These are phyloP conservation scores for Fistularia tabacaria DNA, from an alignment of 2,797 vertebrate genomes.

Conservation along the genomic window DNA sequence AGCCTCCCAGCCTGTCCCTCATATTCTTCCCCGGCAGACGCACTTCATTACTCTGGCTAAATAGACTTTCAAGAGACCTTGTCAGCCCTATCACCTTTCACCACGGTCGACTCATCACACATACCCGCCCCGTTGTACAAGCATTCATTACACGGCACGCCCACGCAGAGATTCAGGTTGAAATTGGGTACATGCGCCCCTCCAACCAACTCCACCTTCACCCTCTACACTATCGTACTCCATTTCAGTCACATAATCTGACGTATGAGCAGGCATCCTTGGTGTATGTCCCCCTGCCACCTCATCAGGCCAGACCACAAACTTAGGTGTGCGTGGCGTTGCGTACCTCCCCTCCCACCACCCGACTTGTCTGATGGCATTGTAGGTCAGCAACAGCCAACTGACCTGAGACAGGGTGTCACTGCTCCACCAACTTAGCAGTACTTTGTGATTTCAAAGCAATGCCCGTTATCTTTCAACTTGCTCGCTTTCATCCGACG, in stretches of 20 bases:
- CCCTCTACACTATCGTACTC: conserved; percentile 29
- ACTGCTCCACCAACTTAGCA: conserved; percentile 34
- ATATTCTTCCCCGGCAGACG: conserved; percentile 57
- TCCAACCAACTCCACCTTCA: conserved; percentile 2
- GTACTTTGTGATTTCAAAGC: conserved; percentile 20
- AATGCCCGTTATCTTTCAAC: conserved; percentile 20
- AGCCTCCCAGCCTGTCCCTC: conserved; percentile 47
- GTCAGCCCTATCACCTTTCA: conserved; percentile 64
- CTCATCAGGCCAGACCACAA: conserved; percentile 64
- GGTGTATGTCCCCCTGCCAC: conserved; percentile 51
- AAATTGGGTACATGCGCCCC: background rate
- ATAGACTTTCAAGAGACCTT: conserved; percentile 68
- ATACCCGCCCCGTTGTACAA: conserved; percentile 28
- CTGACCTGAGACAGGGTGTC: conserved; percentile 47
- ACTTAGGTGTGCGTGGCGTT: conserved; percentile 44
- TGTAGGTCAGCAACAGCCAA: conserved; percentile 48
- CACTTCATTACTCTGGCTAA: conserved; percentile 70
- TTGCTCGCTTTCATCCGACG: conserved; percentile 21
- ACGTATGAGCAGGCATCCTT: conserved; percentile 22
- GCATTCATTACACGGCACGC: conserved; percentile 10
- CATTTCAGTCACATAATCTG: conserved; percentile 22
- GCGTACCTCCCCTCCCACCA: conserved; percentile 45
- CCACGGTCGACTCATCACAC: conserved; percentile 49
- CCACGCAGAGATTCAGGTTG: conserved; percentile 18
- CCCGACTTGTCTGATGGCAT: conserved; percentile 43